Conservation (phyloP, 2,113 vertebrate species). For the Kryptolebias marmoratus region DNA sequence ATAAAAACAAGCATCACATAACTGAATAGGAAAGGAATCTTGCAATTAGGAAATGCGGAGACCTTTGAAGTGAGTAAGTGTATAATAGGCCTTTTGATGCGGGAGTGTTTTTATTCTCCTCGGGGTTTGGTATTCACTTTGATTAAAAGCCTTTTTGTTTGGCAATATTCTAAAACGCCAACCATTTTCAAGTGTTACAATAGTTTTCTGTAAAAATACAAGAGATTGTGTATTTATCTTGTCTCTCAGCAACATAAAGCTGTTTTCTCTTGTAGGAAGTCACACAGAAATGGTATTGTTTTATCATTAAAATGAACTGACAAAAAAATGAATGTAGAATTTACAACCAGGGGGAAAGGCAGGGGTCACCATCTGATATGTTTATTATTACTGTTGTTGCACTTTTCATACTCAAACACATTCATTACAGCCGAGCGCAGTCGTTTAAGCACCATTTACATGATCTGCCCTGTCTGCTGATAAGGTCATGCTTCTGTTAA, state of each 20-base stretch:
- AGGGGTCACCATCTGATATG: background rate
- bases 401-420: slow-evolving; percentile 25
- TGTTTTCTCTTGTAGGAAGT: slow-evolving; percentile 18
- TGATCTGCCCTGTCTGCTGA: slow-evolving; percentile 44
- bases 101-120: slow-evolving; percentile 67
- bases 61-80: slow-evolving; percentile 78
- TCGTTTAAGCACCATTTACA: slow-evolving; percentile 41
- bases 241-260: slow-evolving; percentile 26
- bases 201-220: slow-evolving; percentile 61
- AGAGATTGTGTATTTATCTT: slow-evolving; percentile 37
- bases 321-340: background rate
- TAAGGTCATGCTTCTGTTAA: slow-evolving; percentile 58
- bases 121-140: slow-evolving; percentile 69
- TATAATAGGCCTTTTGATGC: slow-evolving; percentile 76
- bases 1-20: slow-evolving; percentile 72
- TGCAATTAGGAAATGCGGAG: slow-evolving; percentile 71
- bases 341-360: background rate
- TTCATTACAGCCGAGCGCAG: slow-evolving; percentile 8
- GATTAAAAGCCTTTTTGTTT: slow-evolving; percentile 78
- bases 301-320: background rate
- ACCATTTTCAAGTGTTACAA: slow-evolving; percentile 69
- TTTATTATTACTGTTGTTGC: slow-evolving; percentile 4
- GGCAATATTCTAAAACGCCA: slow-evolving; percentile 73
- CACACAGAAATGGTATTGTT: background rate
- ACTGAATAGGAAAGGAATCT: slow-evolving; percentile 75